A percentile compares a stretch with the other conserved stretches of the same genome.
phyloP scores from a whole-genome alignment of 2,113 vertebrate genomes.

The Daubentonia madagascariensis region DNA sequence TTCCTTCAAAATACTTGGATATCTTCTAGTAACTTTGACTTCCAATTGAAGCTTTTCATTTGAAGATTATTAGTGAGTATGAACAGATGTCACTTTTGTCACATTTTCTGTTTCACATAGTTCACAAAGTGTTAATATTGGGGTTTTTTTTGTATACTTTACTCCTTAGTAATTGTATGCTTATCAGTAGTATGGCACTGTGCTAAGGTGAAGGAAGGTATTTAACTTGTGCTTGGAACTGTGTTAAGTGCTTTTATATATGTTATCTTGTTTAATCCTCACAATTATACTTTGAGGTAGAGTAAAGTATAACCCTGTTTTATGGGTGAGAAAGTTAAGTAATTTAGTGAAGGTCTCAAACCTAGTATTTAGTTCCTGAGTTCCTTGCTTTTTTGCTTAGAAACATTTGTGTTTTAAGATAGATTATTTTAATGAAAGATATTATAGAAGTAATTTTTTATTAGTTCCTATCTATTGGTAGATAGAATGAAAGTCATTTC shows the following conservation, averaged over 20 bases:
- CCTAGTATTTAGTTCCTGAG: neutral
- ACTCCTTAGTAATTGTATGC: neutral
- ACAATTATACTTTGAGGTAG: neutral
- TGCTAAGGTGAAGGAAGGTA: neutral
- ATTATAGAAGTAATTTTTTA: neutral
- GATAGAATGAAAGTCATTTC: neutral
- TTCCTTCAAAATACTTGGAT: constrained; percentile 23
- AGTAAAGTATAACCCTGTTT: neutral
- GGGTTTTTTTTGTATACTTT: constrained; percentile 1
- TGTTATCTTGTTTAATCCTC: neutral
- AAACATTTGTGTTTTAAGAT: neutral
- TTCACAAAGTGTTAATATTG: constrained; percentile 37
- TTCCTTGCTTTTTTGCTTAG: constrained; percentile 10
- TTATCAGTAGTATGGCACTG: neutral
- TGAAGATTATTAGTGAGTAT: constrained; percentile 29
- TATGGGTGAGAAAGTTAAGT: constrained; percentile 45
- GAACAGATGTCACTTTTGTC: constrained; percentile 2
- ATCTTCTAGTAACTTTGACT: constrained; percentile 34
- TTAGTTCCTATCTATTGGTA: neutral
- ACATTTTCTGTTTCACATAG: constrained; percentile 8
- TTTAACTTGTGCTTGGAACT: neutral
- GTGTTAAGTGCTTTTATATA: neutral
- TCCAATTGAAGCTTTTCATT: constrained; percentile 50
- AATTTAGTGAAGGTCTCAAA: constrained; percentile 3
- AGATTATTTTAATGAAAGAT: neutral